Base-by-base conservation (phyloP, 2,888 invertebrate species). In the Tetragnatha montana region DNA sequence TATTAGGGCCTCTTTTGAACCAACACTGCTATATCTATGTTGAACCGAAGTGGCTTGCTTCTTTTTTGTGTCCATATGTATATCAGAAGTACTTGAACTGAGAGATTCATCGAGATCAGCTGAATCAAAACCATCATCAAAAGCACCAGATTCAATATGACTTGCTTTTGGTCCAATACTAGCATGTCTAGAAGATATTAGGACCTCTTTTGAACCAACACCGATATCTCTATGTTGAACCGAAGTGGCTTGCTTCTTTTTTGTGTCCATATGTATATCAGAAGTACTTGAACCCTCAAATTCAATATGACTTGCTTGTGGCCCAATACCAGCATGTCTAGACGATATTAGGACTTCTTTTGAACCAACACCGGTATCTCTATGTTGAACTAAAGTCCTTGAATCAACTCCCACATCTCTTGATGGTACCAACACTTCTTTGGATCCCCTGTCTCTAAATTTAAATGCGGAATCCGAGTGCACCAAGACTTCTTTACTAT, bases 1-100 rank as follows among this genome's bases (percentile, higher is more conserved):
- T n/a, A 69, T 68, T 10, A 75, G 49, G 19, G 68, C 21, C 47
- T 49, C 14, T 49, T 75, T 68, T 21, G 69, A 70, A 86, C 21
- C 49, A 49, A n/a, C 50, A 8, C 79, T 6, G 0, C 12, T 12
- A 19, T 22, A 19, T 14, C 12, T 12, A 6, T 8, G 10, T 8
- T 76, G 50, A n/a, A 10, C 8, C 19, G 1, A 21, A 10, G 47
- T 21, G 69, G 22, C 14, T n/a, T 17, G 12, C 68, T 87, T 75
- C 17, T 76, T n/a, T 8, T n/a, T 6, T 21, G 19, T n/a, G 14
- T 84, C 70, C 10, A 35, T 73, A n/a, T 74, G 60, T 21, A 51
- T 82, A 17, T 51, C 82, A n/a, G 82, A 82, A 19, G 74, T 1
- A 35, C 50, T 51, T 17, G 78, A 85, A 71, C 71, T 79, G 6